A percentile compares a stretch with the other conserved stretches of the same genome.
Evolutionary conservation across 2,797 vertebrate species (phyloP).

Genomic region (Tenualosa ilisha): DNA sequence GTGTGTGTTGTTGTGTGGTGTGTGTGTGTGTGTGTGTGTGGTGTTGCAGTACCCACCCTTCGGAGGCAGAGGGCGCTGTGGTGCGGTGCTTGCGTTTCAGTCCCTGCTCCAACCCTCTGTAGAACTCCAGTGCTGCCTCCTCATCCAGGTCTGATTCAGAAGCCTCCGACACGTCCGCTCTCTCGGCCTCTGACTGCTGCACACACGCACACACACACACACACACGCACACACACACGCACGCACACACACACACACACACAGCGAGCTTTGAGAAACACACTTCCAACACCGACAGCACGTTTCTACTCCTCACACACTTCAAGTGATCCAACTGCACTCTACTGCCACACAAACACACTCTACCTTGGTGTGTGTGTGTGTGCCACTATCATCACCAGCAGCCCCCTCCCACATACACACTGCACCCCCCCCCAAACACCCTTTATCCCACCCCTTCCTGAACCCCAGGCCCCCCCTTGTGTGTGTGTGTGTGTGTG

Average conservation of each 20-base stretch:
- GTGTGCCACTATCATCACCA: too few species aligned
- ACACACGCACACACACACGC: not conserved
- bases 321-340: not conserved
- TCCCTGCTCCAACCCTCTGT: slow-evolving; percentile 76
- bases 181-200: slow-evolving; percentile 57
- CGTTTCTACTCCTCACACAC: not conserved
- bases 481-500: too few species aligned
- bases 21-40: not conserved
- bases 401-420: too few species aligned
- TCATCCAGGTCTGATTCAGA: slow-evolving; percentile 77
- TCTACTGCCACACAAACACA: too few species aligned
- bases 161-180: slow-evolving; percentile 37
- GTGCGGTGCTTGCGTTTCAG: slow-evolving; percentile 83
- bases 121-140: slow-evolving; percentile 80
- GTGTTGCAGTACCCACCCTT: slow-evolving; percentile 58
- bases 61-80: slow-evolving; percentile 48
- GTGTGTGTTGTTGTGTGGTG: not conserved
- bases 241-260: not conserved
- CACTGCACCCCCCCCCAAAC: too few species aligned
- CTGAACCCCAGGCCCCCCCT: too few species aligned
- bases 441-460: too few species aligned
- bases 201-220: not conserved
- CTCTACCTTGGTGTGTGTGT: too few species aligned
- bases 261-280: not conserved
- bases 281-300: not conserved